Evolutionary conservation across 2,797 vertebrate genomes (phyloP).

Genomic region (Ara ararauna): DNA sequence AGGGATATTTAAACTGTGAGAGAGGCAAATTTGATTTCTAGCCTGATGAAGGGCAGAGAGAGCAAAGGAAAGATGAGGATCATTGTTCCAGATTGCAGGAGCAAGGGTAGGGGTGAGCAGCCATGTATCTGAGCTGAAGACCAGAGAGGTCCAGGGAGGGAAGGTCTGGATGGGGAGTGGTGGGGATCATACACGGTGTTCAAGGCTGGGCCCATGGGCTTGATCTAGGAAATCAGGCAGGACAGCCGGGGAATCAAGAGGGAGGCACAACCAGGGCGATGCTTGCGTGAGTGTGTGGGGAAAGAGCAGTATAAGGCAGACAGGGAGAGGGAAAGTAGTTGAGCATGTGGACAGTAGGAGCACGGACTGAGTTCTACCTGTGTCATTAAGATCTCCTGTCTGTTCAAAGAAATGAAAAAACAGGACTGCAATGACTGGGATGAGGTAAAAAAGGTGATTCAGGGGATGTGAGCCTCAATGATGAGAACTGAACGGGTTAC

Average conservation of each 20-base stretch:
- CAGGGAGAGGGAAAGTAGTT: not conserved
- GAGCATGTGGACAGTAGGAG: not conserved
- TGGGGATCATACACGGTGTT: fast-evolving
- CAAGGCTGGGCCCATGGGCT: not conserved
- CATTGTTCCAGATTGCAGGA: not conserved
- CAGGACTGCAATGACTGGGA: not conserved
- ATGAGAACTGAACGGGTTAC: not conserved
- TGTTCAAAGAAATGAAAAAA: not conserved
- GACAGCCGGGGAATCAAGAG: not conserved
- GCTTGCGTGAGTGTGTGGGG: not conserved
- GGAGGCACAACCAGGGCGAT: not conserved
- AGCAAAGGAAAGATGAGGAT: not conserved
- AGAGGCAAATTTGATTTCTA: not conserved
- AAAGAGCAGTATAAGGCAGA: not conserved
- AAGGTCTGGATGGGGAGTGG: not conserved
- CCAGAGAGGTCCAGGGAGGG: not conserved
- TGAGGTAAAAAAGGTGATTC: not conserved
- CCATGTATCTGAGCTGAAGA: not conserved
- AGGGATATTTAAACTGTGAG: not conserved
- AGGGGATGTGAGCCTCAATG: not conserved
- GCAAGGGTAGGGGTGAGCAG: not conserved
- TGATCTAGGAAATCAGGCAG: not conserved
- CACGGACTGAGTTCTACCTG: not conserved
- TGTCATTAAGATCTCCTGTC: not conserved
- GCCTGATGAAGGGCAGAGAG: not conserved